phyloP scores from a whole-genome alignment of 2,797 vertebrate species.

The Hoplostethus atlanticus region DNA sequence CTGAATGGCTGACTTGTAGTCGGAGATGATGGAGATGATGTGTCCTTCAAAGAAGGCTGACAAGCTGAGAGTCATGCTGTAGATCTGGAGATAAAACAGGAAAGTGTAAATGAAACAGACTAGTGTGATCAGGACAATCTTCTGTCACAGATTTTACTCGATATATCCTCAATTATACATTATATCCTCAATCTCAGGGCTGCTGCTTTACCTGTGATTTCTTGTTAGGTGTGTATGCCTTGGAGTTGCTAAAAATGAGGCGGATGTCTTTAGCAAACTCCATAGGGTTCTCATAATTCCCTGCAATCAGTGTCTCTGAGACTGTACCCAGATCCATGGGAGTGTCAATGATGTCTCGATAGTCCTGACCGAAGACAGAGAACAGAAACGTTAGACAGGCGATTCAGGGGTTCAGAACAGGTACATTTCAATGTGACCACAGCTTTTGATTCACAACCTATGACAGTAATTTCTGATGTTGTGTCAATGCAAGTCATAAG shows the following conservation, averaged over 20 bases:
- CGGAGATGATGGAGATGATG: slow-evolving; percentile 94
- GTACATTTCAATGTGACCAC: background rate
- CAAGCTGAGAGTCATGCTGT: slow-evolving; percentile 95
- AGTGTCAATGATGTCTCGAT: slow-evolving; percentile 94
- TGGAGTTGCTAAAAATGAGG: slow-evolving; percentile 98
- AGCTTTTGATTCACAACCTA: background rate
- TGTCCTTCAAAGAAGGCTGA: slow-evolving; percentile 96
- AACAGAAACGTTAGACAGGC: background rate
- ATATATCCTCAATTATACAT: background rate
- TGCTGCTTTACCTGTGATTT: slow-evolving; percentile 92
- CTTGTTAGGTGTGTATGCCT: slow-evolving; percentile 98
- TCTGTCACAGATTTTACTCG: background rate
- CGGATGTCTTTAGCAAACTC: slow-evolving; percentile 97
- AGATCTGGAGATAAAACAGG: slow-evolving; percentile 87
- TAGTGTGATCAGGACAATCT: too few species aligned
- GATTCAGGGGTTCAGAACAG: background rate
- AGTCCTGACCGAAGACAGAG: slow-evolving; percentile 85
- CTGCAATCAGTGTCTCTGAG: slow-evolving; percentile 91
- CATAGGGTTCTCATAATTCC: slow-evolving; percentile 94
- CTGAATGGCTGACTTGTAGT: slow-evolving; percentile 94
- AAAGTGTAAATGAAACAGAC: background rate
- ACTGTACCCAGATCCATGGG: slow-evolving; percentile 98
- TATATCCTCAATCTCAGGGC: background rate
- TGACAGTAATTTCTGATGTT: background rate
- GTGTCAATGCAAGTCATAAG: background rate